Conservation (phyloP, 1,140 invertebrate genomes). For the Bombus cullumanus region DNA sequence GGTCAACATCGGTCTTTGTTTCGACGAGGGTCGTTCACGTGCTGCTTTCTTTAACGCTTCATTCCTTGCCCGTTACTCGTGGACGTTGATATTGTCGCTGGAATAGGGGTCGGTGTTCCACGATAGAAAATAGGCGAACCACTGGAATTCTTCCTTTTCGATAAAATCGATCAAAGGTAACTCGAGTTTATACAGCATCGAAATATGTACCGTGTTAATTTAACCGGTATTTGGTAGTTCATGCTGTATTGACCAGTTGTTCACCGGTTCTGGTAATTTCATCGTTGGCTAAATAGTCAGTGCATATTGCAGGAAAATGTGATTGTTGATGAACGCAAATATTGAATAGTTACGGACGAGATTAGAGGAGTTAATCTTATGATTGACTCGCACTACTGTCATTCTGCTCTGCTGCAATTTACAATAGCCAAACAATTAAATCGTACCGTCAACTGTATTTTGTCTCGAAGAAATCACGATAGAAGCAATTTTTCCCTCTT, state of each 20-base stretch:
- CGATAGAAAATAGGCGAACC: slow-evolving; percentile 17
- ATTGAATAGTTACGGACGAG: background rate
- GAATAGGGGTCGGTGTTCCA: slow-evolving; percentile 1
- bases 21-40: slow-evolving; percentile 56
- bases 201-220: background rate
- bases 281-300: background rate
- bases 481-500: background rate
- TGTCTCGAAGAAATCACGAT: background rate
- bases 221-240: background rate
- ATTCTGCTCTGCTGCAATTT: no score
- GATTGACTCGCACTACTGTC: no score
- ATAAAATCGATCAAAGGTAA: background rate
- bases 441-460: no score
- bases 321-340: background rate
- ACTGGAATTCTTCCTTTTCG: background rate
- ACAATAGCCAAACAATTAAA: no score
- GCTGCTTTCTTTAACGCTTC: slow-evolving; percentile 33
- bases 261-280: background rate
- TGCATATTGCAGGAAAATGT: no score
- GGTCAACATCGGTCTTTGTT: slow-evolving; percentile 74
- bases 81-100: slow-evolving; percentile 11
- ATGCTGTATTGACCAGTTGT: background rate
- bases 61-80: slow-evolving; percentile 18
- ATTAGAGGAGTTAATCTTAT: no score
- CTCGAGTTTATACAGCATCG: background rate